Conservation (phyloP, 2,797 vertebrate genomes). For the Gymnoscopelus braueri region DNA sequence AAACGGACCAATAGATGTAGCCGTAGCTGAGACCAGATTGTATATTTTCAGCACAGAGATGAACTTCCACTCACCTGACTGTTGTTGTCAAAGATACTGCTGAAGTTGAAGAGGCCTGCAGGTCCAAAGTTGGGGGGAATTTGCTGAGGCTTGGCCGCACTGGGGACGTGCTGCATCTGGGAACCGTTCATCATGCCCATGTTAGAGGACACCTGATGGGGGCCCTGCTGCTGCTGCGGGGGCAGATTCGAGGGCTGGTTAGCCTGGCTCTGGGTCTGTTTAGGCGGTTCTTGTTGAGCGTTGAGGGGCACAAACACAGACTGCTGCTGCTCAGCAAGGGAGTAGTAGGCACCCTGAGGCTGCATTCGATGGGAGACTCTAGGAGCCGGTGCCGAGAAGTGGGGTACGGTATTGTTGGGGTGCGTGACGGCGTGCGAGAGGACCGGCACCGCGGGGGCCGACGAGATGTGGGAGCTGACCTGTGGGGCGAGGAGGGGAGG, state of each 20-base stretch:
- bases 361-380: conserved; percentile 95
- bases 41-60: no score
- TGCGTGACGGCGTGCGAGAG: conserved; percentile 86
- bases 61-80: conserved; percentile 64
- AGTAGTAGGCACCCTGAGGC: conserved; percentile 92
- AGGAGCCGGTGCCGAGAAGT: conserved; percentile 89
- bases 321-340: conserved; percentile 78
- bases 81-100: conserved; percentile 95
- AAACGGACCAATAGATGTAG: no score
- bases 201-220: conserved; percentile 89
- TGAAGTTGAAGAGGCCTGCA: conserved; percentile 96
- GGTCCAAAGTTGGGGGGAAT: conserved; percentile 91
- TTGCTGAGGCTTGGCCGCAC: conserved; percentile 87
- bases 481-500: conserved; percentile 77
- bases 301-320: conserved; percentile 93
- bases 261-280: conserved; percentile 85
- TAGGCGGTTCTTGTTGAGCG: conserved; percentile 79
- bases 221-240: conserved; percentile 67
- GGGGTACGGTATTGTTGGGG: conserved; percentile 92
- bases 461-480: conserved; percentile 77
- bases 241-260: conserved; percentile 75
- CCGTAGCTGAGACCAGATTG: no score
- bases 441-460: conserved; percentile 74
- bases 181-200: conserved; percentile 95
- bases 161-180: conserved; percentile 92